Percentiles rank a stretch among this genome's conserved stretches.
phyloP scores from a whole-genome alignment of 2,888 invertebrate species.

The Erpobdella octoculata region DNA sequence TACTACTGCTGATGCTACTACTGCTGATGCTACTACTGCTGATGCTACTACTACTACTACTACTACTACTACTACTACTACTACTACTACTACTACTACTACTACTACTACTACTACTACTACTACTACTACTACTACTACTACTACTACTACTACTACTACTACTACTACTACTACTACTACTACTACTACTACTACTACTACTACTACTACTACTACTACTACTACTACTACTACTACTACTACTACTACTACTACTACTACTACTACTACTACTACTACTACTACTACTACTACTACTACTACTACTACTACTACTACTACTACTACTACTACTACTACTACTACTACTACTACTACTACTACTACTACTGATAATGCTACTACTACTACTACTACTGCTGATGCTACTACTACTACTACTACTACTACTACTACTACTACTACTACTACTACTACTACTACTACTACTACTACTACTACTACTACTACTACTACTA shows the following conservation, averaged over 20 bases:
- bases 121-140: neutral
- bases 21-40: no score
- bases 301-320: slow-evolving; percentile 20
- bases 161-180: slow-evolving; percentile 1
- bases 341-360: slow-evolving; percentile 11
- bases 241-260: slow-evolving; percentile 20
- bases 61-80: neutral
- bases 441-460: slow-evolving; percentile 1
- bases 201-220: slow-evolving; percentile 1
- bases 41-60: no score
- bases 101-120: neutral
- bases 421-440: neutral
- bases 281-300: slow-evolving; percentile 21
- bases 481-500: no score
- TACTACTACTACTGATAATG: no score
- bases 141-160: slow-evolving; percentile 1
- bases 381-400: no score
- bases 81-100: slow-evolving; percentile 1
- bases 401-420: no score
- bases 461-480: neutral
- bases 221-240: slow-evolving; percentile 20
- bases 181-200: neutral
- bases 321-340: slow-evolving; percentile 20
- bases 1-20: no score
- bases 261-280: slow-evolving; percentile 15